Percentiles rank a stretch among this genome's conserved stretches.
Evolutionary conservation across 2,888 invertebrate genomes (phyloP).

Genomic region (Machimus rusticus): DNA sequence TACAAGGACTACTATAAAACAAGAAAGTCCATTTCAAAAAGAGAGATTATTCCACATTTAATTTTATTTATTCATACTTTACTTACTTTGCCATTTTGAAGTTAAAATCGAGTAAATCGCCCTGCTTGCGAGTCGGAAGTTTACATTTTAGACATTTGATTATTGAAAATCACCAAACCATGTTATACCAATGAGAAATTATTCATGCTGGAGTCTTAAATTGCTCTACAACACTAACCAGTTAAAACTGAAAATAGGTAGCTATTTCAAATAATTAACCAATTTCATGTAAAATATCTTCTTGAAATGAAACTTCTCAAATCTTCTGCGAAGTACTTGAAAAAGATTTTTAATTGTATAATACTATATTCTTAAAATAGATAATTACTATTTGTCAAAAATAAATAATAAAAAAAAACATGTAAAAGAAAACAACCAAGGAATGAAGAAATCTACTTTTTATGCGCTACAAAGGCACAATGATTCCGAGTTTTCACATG

Average conservation of each 20-base stretch:
- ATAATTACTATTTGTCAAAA: background rate
- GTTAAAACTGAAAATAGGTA: too few relatives aligned
- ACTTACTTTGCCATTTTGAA: background rate
- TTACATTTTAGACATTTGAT: too few relatives aligned
- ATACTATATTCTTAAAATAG: background rate
- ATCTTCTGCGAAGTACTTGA: background rate
- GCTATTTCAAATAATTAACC: background rate
- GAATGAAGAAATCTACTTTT: background rate
- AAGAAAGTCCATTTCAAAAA: background rate
- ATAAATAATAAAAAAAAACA: background rate
- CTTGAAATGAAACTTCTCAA: background rate
- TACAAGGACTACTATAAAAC: background rate
- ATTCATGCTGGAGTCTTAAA: too few relatives aligned
- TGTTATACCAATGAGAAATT: too few relatives aligned
- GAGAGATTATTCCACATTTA: background rate
- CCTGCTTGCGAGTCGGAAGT: too few relatives aligned
- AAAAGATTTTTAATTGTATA: background rate
- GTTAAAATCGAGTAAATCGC: too few relatives aligned
- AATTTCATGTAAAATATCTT: background rate
- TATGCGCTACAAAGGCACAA: background rate
- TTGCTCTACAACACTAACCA: too few relatives aligned
- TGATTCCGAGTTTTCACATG: background rate
- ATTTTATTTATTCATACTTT: background rate
- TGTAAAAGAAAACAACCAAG: background rate
- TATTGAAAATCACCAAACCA: too few relatives aligned